These are phyloP conservation scores for Cyclophora punctaria DNA, from an alignment of 2,888 invertebrate genomes.

Conservation along the genomic window DNA sequence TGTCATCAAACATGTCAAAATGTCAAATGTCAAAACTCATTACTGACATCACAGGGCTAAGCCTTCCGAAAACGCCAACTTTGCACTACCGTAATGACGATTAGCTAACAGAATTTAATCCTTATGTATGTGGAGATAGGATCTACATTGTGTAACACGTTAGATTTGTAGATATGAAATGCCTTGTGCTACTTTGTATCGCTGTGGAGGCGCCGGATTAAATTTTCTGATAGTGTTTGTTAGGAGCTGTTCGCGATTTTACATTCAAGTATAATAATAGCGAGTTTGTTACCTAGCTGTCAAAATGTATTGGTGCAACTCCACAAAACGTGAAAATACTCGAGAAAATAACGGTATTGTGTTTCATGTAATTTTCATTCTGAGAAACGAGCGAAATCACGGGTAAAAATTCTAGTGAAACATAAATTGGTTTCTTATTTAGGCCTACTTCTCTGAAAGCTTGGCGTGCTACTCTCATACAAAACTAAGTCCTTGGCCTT, in stretches of 20 bases:
- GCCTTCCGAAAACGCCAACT: conserved; percentile 8
- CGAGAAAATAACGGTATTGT: too few species aligned
- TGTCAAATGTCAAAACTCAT: conserved; percentile 13
- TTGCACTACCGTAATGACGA: neutral
- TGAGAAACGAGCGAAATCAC: too few species aligned
- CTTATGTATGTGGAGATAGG: conserved; percentile 22
- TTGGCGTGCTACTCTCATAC: too few species aligned
- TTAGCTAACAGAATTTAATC: conserved; percentile 17
- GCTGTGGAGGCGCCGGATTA: conserved; percentile 39
- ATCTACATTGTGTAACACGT: conserved; percentile 11
- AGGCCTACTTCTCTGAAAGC: too few species aligned
- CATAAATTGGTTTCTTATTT: too few species aligned
- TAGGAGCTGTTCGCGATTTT: conserved; percentile 9
- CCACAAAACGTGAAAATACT: too few species aligned
- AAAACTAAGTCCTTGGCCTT: too few species aligned
- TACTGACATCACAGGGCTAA: conserved; percentile 13
- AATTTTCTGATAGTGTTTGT: conserved; percentile 33
- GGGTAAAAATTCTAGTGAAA: too few species aligned
- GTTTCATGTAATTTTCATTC: too few species aligned
- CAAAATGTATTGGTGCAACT: neutral
- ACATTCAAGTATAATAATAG: neutral
- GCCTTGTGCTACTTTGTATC: conserved; percentile 40
- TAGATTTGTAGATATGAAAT: conserved; percentile 42
- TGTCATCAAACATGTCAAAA: conserved; percentile 1
- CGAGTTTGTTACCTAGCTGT: conserved; percentile 1